Conservation (phyloP, 2,113 vertebrate species). For the Cynoglossus semilaevis region DNA sequence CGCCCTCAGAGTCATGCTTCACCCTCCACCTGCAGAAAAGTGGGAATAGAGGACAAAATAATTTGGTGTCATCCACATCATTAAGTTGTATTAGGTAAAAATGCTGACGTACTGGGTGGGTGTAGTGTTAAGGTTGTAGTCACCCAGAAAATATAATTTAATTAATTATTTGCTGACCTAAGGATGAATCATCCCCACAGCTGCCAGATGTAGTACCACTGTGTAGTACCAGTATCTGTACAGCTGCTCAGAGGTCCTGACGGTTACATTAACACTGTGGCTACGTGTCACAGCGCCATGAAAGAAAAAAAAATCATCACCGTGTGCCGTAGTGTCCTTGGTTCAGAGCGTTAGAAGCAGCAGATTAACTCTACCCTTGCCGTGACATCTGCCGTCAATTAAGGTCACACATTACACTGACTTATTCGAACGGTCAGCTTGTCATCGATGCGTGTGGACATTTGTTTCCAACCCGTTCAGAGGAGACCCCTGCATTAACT, state of each 20-base stretch:
- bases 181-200: no score
- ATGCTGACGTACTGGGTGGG: no score
- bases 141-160: no score
- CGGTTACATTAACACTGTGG: not conserved
- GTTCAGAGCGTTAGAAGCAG: not conserved
- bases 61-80: no score
- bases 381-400: not conserved
- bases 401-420: not conserved
- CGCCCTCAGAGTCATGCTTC: no score
- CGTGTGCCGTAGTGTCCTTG: not conserved
- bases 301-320: no score
- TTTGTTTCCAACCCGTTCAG: not conserved
- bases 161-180: no score
- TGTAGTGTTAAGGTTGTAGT: no score
- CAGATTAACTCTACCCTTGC: not conserved
- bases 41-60: no score
- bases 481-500: not conserved
- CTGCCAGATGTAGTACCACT: not conserved
- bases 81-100: no score
- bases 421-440: not conserved
- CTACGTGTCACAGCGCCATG: not conserved
- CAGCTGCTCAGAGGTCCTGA: not conserved
- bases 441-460: not conserved
- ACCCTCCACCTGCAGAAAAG: no score
- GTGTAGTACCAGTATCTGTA: not conserved